phyloP scores from a whole-genome alignment of 2,888 invertebrate genomes.

The Mythimna impura region DNA sequence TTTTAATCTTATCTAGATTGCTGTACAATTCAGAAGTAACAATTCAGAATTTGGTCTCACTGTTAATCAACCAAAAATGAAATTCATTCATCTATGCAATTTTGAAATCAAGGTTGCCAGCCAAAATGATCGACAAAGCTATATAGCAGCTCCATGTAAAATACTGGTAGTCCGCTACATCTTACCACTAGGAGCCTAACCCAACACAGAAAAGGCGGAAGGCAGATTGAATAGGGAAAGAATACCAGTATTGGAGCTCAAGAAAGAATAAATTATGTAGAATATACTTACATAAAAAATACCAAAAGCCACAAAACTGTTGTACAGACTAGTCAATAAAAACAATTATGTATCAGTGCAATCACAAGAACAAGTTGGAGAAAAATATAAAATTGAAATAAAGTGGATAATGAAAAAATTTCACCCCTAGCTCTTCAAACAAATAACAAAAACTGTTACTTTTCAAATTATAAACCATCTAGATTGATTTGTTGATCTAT shows the following conservation, averaged over 20 bases:
- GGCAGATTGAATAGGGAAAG: too few species aligned
- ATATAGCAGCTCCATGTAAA: background rate
- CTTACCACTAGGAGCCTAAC: too few species aligned
- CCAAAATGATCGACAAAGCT: background rate
- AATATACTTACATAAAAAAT: slow-evolving; percentile 49
- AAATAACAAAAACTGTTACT: slow-evolving; percentile 84
- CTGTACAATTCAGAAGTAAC: too few species aligned
- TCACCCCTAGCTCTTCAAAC: slow-evolving; percentile 69
- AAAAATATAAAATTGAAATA: slow-evolving; percentile 67
- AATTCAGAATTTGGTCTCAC: too few species aligned
- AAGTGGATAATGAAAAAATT: slow-evolving; percentile 76
- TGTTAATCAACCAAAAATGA: too few species aligned
- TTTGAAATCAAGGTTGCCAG: background rate
- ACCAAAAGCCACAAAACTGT: background rate
- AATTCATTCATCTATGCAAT: too few species aligned
- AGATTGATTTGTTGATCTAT: slow-evolving; percentile 77
- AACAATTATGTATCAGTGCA: slow-evolving; percentile 40
- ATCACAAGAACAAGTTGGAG: slow-evolving; percentile 55
- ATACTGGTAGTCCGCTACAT: background rate
- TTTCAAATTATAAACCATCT: slow-evolving; percentile 71
- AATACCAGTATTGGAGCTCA: background rate
- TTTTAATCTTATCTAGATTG: too few species aligned
- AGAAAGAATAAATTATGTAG: background rate
- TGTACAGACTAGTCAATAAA: slow-evolving; percentile 27
- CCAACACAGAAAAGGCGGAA: background rate